Evolutionary conservation across 2,888 invertebrate species (phyloP).

Genomic region (Marasmarcha lunaedactyla): DNA sequence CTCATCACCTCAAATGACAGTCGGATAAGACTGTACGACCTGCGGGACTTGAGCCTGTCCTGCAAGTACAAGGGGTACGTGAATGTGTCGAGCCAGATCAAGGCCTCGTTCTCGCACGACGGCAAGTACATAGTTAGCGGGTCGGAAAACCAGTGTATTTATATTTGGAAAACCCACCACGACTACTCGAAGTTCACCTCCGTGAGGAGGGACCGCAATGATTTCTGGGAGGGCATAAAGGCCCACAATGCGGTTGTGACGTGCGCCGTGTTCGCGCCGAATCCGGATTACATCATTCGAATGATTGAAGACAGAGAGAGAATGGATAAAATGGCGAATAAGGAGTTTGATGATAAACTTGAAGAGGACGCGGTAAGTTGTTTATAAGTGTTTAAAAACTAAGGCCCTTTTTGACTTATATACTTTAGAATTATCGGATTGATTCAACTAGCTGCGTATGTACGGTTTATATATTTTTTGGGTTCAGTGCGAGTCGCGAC

Average conservation of each 20-base stretch:
- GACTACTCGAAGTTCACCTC: constrained; percentile 96
- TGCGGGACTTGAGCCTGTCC: constrained; percentile 92
- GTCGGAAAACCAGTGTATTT: constrained; percentile 97
- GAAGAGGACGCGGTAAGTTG: constrained; percentile 46
- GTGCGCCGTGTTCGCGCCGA: constrained; percentile 97
- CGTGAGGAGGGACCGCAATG: constrained; percentile 91
- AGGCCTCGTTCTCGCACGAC: constrained; percentile 96
- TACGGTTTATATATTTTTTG: no score
- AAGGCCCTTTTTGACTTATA: no score
- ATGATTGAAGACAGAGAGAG: constrained; percentile 73
- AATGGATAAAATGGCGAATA: constrained; percentile 28
- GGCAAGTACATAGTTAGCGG: constrained; percentile 98
- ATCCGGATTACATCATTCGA: constrained; percentile 90
- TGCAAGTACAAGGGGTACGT: constrained; percentile 95
- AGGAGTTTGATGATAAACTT: constrained; percentile 22
- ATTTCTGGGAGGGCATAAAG: constrained; percentile 92
- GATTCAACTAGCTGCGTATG: no score
- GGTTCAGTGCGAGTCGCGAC: no score
- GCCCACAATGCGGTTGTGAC: constrained; percentile 97
- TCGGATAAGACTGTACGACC: constrained; percentile 93
- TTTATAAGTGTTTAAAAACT: no score
- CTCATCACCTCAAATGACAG: constrained; percentile 98
- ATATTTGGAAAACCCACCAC: constrained; percentile 98
- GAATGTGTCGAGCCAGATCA: constrained; percentile 96
- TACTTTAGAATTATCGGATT: no score